These are phyloP conservation scores for Ennomos fuscantarius DNA, from an alignment of 2,888 invertebrate species.

Conservation along the genomic window DNA sequence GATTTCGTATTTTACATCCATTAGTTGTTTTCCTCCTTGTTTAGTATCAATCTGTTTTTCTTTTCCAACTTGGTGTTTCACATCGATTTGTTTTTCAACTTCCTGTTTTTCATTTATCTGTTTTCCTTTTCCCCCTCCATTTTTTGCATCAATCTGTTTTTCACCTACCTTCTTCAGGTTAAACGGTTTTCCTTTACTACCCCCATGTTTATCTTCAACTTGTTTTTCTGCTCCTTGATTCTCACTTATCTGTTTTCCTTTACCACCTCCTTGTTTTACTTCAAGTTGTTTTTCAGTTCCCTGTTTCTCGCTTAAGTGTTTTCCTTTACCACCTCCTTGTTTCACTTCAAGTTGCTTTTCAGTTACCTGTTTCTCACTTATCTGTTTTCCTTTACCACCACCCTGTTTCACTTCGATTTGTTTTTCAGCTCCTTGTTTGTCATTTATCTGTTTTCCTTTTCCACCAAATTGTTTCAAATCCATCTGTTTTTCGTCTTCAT, in stretches of 20 bases:
- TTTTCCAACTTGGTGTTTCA: too few relatives aligned
- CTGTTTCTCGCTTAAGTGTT: background rate
- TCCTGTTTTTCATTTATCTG: too few relatives aligned
- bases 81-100: too few relatives aligned
- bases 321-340: background rate
- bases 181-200: too few relatives aligned
- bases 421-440: background rate
- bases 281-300: conserved; percentile 1
- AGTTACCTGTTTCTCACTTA: background rate
- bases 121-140: too few relatives aligned
- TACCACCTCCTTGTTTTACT: background rate
- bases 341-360: conserved; percentile 2
- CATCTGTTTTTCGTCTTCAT: background rate
- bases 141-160: background rate
- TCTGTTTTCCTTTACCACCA: background rate
- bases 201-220: background rate
- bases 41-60: too few relatives aligned
- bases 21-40: too few relatives aligned
- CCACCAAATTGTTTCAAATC: background rate
- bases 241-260: background rate
- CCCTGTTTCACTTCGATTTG: conserved; percentile 6
- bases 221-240: background rate
- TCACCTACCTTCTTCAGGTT: background rate
- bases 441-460: background rate
- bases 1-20: too few relatives aligned